Evolutionary conservation across 2,888 invertebrate genomes (phyloP), one percentile per base, ranked within the genome.

Genomic region (Ephialtes manifestator): DNA sequence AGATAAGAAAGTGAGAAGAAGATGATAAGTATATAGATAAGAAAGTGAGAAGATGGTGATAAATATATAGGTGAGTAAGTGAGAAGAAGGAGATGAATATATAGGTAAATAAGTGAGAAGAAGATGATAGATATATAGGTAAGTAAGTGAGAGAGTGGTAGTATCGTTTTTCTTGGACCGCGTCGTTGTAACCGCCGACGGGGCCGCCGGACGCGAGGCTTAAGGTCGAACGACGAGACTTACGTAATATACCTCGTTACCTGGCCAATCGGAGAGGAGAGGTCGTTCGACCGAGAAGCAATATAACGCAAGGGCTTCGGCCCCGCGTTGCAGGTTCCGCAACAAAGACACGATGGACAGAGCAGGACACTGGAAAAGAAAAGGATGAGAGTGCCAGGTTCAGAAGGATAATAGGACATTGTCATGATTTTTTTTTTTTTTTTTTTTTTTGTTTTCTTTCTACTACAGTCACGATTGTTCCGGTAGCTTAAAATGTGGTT

Each of bases 211-310:
- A 77, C 84, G 81, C 77, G 77, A 72, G 81, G 81, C 81, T 84
- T 84, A 84, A 84, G 84, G 84, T 81, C 84, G 84, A 84, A 84
- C 72, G 84, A 84, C 74, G 81, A 81, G 48, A 77, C 68, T 85
- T 85, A 60, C 82, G 79, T 80, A 85, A 83, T 71, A 10, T 60
- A 60, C 76, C 85, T 85, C 83, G 85, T 85, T 85, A 83, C 79
- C 85, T 83, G 85, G 86, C 87, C 87, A 88, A 86, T 88, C 86
- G 88, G 86, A 87, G 85, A 85, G 84, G 85, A 88, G 88, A 90
- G 88, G 88, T 89, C 89, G 88, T 87, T 87, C 88, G 87, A 88
- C 85, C 88, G 86, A 89, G 87, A 89, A 88, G 87, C 85, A 80
- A 89, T 89, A 89, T 88, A 87, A 88, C 79, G 86, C 86, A 70